phyloP scores from a whole-genome alignment of 2,888 invertebrate genomes.

The Mythimna albipuncta region DNA sequence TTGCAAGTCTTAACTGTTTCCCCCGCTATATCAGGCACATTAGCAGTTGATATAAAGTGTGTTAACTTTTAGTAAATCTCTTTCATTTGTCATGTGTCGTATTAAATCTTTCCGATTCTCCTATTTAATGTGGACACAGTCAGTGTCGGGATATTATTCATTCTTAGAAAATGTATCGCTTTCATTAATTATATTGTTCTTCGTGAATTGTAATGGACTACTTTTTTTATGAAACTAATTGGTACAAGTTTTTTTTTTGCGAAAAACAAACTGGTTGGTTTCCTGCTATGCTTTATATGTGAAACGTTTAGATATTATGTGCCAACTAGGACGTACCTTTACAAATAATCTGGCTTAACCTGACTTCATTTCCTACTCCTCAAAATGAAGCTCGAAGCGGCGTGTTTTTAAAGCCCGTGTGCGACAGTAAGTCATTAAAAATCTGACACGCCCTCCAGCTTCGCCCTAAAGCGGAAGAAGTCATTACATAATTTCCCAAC shows the following conservation, averaged over 20 bases:
- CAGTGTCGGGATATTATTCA: constrained; percentile 51
- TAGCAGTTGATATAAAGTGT: constrained; percentile 37
- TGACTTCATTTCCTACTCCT: constrained; percentile 11
- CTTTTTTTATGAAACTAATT: constrained; percentile 32
- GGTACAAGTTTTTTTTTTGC: constrained; percentile 25
- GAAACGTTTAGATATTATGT: not conserved
- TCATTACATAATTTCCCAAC: too few relatives aligned
- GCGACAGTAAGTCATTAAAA: too few relatives aligned
- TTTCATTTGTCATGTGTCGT: constrained; percentile 62
- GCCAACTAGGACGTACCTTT: constrained; percentile 37
- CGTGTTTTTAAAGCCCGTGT: too few relatives aligned
- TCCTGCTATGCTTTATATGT: constrained; percentile 14
- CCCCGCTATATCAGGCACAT: constrained; percentile 8
- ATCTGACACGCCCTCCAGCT: too few relatives aligned
- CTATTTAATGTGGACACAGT: constrained; percentile 43
- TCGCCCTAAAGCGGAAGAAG: too few relatives aligned
- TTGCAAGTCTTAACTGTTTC: not conserved
- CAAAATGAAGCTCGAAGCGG: too few relatives aligned
- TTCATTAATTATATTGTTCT: constrained; percentile 58
- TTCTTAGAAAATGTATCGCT: constrained; percentile 50
- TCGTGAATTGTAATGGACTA: constrained; percentile 27
- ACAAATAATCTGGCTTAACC: constrained; percentile 34
- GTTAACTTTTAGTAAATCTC: constrained; percentile 51
- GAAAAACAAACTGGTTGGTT: not conserved
- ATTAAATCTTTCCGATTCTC: constrained; percentile 57